phyloP scores from a whole-genome alignment of 2,888 invertebrate species.

The Lysandra coridon region DNA sequence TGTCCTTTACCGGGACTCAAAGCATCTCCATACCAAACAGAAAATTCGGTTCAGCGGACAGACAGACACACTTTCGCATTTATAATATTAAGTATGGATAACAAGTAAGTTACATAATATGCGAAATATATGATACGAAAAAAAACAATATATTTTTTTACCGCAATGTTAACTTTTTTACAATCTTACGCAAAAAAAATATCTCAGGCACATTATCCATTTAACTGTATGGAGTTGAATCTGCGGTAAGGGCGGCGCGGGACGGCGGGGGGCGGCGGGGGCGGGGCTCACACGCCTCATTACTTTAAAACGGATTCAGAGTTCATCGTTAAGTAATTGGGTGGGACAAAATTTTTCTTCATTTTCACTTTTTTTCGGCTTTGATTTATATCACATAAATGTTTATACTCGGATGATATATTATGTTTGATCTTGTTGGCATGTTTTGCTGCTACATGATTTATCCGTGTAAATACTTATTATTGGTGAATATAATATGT shows the following conservation, averaged over 20 bases:
- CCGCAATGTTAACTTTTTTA: constrained; percentile 50
- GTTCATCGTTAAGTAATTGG: constrained; percentile 27
- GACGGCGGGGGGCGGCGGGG: not conserved
- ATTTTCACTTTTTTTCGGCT: constrained; percentile 7
- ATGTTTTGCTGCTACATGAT: not conserved
- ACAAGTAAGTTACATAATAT: no score
- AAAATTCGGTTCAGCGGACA: no score
- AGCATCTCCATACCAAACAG: no score
- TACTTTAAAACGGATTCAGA: constrained; percentile 20
- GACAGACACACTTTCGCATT: no score
- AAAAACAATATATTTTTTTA: not conserved
- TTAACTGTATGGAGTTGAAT: not conserved
- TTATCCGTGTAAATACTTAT: not conserved
- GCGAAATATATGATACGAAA: not conserved
- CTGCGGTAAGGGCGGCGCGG: not conserved
- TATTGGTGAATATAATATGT: not conserved
- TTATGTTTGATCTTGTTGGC: not conserved
- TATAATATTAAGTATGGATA: no score
- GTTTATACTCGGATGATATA: not conserved
- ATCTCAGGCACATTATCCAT: constrained; percentile 13
- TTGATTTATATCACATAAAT: constrained; percentile 7
- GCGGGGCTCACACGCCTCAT: constrained; percentile 26
- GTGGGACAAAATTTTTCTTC: constrained; percentile 12
- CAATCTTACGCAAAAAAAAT: constrained; percentile 13
- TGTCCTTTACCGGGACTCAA: no score